These are phyloP conservation scores for Miltochrista miniata DNA, from an alignment of 2,888 invertebrate species.

Conservation along the genomic window DNA sequence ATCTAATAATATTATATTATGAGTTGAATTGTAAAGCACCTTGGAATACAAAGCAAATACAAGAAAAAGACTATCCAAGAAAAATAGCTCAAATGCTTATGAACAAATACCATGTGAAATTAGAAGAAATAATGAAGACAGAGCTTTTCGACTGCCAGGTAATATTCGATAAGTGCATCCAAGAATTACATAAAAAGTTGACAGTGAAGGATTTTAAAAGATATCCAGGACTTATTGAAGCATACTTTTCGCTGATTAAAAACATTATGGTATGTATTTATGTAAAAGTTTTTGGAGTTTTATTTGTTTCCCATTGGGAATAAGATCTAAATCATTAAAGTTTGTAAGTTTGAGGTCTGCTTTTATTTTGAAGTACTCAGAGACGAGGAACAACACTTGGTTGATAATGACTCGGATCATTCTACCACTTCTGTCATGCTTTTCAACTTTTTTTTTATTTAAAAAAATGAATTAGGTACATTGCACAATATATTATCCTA, in stretches of 20 bases:
- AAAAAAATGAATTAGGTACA: too few relatives aligned
- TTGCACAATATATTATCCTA: too few relatives aligned
- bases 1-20: conserved; percentile 55
- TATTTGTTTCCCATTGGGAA: too few relatives aligned
- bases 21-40: conserved; percentile 52
- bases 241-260: conserved; percentile 53
- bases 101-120: conserved; percentile 40
- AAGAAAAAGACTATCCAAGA: conserved; percentile 41
- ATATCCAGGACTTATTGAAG: conserved; percentile 65
- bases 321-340: too few relatives aligned
- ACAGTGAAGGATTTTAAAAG: conserved; percentile 59
- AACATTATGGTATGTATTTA: conserved; percentile 51
- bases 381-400: too few relatives aligned
- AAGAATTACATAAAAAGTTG: conserved; percentile 58
- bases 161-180: conserved; percentile 62
- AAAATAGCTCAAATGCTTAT: conserved; percentile 54
- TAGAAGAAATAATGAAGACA: conserved; percentile 48
- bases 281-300: too few relatives aligned
- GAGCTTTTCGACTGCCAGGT: conserved; percentile 51
- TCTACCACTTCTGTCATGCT: neutral
- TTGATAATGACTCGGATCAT: neutral
- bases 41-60: conserved; percentile 53
- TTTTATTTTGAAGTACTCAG: too few relatives aligned
- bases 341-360: too few relatives aligned
- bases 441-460: too few relatives aligned